Conservation (phyloP, 1,140 invertebrate genomes). For the Wiebesia pumilae region DNA sequence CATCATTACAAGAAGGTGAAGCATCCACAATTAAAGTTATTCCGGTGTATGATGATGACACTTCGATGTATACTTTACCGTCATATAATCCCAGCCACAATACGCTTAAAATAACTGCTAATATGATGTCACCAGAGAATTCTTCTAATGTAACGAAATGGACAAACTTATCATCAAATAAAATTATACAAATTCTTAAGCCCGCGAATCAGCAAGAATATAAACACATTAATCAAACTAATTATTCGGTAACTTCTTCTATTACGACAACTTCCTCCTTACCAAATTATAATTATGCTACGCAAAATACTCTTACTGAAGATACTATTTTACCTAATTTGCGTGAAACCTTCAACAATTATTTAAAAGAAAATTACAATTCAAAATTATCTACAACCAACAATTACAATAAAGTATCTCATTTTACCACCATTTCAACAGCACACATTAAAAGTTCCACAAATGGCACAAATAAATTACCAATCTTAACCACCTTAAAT, state of each 20-base stretch:
- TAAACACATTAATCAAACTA: background rate
- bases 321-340: constrained; percentile 32
- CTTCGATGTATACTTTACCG: constrained; percentile 27
- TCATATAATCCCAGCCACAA: background rate
- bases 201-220: background rate
- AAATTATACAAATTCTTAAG: background rate
- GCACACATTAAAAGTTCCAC: background rate
- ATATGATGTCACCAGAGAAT: background rate
- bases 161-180: background rate
- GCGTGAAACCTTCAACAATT: constrained; percentile 45
- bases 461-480: background rate
- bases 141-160: background rate
- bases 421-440: constrained; percentile 12
- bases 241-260: background rate
- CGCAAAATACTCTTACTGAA: background rate
- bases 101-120: background rate
- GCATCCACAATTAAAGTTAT: constrained; percentile 51
- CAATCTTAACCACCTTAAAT: constrained; percentile 14
- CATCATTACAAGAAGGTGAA: constrained; percentile 27
- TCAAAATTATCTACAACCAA: constrained; percentile 23
- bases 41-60: constrained; percentile 50
- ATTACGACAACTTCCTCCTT: background rate
- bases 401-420: constrained; percentile 28
- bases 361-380: constrained; percentile 51
- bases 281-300: background rate